Base-by-base conservation (phyloP, 2,888 invertebrate genomes). In the Hirtodrosophila cameraria region DNA sequence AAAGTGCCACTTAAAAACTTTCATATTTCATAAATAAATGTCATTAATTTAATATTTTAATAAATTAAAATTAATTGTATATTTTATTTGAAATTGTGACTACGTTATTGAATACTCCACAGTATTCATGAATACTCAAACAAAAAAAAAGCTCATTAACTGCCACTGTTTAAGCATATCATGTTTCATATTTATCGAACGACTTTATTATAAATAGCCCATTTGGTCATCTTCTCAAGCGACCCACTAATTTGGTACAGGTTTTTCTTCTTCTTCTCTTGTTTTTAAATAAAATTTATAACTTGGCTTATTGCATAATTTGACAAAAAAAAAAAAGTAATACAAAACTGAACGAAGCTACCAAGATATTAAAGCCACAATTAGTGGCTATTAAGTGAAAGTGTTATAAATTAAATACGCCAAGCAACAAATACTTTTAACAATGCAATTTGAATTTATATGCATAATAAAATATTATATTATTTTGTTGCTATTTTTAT, bases 351-450 rank as follows among this genome's bases (percentile, higher is more conserved):
- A 18, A 18, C 36, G 8, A 5, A 18, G 42, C 41, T 31, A 39
- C 45, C 50, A 52, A 28, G 31, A 52, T 58, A 25, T 61, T 49
- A 16, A 25, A 55, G 57, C 41, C 63, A 69, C 72, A 77, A 77
- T 80, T 83, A 80, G 66, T 38, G 46, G 50, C 63, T 18, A 58
- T 80, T 81, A 86, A 69, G 86, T 73, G 86, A 82, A 86, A 86
- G 82, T 78, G 73, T 65, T 82, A 77, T 82, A 68, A 80, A 83
- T 75, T 77, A 65, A 46, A 64, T 60, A 20, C 49, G 43, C 38
- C 39, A 45, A 39, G 41, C 38, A 57, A 20, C 49, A 58, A 41
- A 57, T 16, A 39, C 46, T 52, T 27, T 30, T 58, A 50, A 67
- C 54, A 72, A 65, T 62, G 48, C 46, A 54, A 57, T 50, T 52